Base-by-base conservation (phyloP, 1,140 invertebrate species). In the Dendrolimus punctatus region DNA sequence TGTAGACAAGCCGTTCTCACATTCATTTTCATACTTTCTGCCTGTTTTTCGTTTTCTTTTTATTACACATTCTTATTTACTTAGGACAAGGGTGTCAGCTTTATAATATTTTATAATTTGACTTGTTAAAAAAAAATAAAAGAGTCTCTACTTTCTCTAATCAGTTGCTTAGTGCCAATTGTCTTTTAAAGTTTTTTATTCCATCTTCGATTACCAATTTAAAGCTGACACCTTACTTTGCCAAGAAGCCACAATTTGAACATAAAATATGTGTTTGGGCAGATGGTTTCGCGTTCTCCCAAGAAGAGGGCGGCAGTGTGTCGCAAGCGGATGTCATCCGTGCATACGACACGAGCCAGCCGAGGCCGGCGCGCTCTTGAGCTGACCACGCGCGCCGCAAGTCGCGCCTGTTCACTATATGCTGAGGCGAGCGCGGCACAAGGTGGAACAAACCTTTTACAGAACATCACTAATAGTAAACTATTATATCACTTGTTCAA, bases 241-340 rank as follows among this genome's bases (percentile, higher is more conserved):
- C 10, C 10, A 23, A 36, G 8, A 23, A 10, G 6, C 5, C n/a
- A 6, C n/a, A 45, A 45, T 45, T 9, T 45, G 6, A 8, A 8
- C 6, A 8, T 44, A n/a, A 6, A 39, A 6, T 43, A 49, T 37
- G 39, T 48, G 38, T 46, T 40, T 60, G 58, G 47, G 62, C 89
- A 98, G 96, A 98, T 93, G 98, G 98, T 57, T 99, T 96, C 90
- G 98, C 98, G 59, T 99, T 99, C 90, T 99, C 98, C 9, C 98
- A 99, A 94, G 98, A 99, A 89, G 98, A 99, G 90, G 95, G 96
- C 77, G 97, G 96, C 57, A 94, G 93, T 68, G 94, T 99, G 44
- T 92, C 95, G 36, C 96, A 99, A 87, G 95, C 95, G 47, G 95
- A 96, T 68, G 91, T 98, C 64, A 97, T 98, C 76, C 91, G 96